A percentile compares a stretch with the other conserved stretches of the same genome.
phyloP scores from a whole-genome alignment of 2,113 vertebrate genomes.

The Collichthys lucidus region DNA sequence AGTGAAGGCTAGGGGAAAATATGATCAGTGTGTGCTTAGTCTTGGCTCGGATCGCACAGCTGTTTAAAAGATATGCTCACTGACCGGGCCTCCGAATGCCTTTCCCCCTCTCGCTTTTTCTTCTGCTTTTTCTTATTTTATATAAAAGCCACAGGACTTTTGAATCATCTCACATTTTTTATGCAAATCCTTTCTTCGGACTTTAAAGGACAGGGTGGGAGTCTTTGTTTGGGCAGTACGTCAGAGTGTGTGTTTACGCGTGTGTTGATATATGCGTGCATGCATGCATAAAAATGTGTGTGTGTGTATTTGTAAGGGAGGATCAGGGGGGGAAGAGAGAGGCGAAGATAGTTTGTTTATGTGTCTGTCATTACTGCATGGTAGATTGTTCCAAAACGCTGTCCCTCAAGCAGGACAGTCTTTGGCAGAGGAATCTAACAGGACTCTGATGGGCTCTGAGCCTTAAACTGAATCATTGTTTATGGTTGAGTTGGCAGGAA shows the following conservation, averaged over 20 bases:
- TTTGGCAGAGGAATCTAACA: slow-evolving; percentile 53
- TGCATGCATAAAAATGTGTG: not conserved
- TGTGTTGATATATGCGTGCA: not conserved
- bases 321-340: slow-evolving; percentile 7
- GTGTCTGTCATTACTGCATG: slow-evolving; percentile 49
- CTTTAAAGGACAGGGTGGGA: slow-evolving; percentile 10
- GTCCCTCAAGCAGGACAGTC: slow-evolving; percentile 63
- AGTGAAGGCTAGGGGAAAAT: slow-evolving; percentile 73
- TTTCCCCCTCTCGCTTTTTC: not conserved
- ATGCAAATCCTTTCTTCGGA: slow-evolving; percentile 32
- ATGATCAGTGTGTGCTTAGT: slow-evolving; percentile 74
- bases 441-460: slow-evolving; percentile 50
- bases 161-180: slow-evolving; percentile 45
- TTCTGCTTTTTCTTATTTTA: slow-evolving; percentile 29
- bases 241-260: not conserved
- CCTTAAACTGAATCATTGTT: slow-evolving; percentile 71
- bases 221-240: slow-evolving; percentile 11
- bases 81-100: slow-evolving; percentile 44
- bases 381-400: slow-evolving; percentile 49
- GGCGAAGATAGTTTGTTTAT: slow-evolving; percentile 66
- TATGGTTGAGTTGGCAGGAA: slow-evolving; percentile 64
- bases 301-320: not conserved
- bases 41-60: slow-evolving; percentile 68
- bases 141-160: slow-evolving; percentile 58
- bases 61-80: slow-evolving; percentile 79